These are phyloP conservation scores for Clitarchus hookeri DNA, from an alignment of 2,888 invertebrate species.

Conservation along the genomic window DNA sequence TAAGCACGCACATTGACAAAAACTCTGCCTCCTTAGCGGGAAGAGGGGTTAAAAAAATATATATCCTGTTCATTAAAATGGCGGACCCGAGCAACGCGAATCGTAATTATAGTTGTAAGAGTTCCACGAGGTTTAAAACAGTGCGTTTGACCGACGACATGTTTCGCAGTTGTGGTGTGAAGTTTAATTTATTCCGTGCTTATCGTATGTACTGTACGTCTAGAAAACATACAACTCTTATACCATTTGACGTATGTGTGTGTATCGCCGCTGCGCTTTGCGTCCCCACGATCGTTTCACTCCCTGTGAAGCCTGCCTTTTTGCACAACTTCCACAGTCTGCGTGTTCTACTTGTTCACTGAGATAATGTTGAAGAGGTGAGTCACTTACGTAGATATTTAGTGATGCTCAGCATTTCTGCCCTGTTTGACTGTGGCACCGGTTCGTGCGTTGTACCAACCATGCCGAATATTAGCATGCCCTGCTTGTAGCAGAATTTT, in stretches of 20 bases:
- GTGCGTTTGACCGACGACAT: background rate
- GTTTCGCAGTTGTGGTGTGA: background rate
- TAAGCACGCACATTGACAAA: slow-evolving; percentile 1
- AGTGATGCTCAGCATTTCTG: background rate
- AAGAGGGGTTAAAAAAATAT: slow-evolving; percentile 8
- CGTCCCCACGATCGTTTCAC: background rate
- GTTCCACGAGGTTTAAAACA: background rate
- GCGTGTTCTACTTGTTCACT: background rate
- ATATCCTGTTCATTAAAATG: slow-evolving; percentile 14
- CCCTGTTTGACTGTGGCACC: slow-evolving; percentile 3
- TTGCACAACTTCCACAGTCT: slow-evolving; percentile 1
- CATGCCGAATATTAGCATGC: background rate
- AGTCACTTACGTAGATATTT: background rate
- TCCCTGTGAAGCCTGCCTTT: background rate
- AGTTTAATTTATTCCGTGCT: background rate
- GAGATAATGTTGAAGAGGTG: slow-evolving; percentile 8
- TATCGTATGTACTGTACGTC: background rate
- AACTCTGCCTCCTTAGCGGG: background rate
- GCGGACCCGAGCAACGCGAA: slow-evolving; percentile 14
- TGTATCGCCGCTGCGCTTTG: background rate
- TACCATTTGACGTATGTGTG: slow-evolving; percentile 10
- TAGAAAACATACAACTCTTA: slow-evolving; percentile 9
- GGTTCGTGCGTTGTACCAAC: background rate
- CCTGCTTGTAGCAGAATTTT: background rate
- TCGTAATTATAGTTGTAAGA: slow-evolving; percentile 2